Evolutionary conservation across 1,140 invertebrate genomes (phyloP), one percentile per base, ranked within the genome.

Genomic region (Belonocnema kinseyi): DNA sequence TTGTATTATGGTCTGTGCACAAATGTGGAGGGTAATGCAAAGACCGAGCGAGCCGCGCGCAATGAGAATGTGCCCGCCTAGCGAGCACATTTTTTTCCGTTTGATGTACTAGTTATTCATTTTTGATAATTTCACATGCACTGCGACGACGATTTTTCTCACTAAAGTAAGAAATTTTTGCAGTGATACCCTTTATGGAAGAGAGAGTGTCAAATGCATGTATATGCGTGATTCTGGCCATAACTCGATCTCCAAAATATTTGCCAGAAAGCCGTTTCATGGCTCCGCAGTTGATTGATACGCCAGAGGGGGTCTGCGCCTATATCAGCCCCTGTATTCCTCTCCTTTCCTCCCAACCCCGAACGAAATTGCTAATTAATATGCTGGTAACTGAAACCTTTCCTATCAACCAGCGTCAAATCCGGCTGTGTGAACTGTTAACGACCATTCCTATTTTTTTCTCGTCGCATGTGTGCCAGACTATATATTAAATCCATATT

Each of bases 371-470:
- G 61, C 26, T 66, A 66, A 66, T 66, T 66, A 66, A 46, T 66
- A 66, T 66, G 33, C 61, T 66, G 61, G 61, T 66, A 66, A 66
- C 61, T 66, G 26, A 66, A 66, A 66, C 61, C 61, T 66, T 66
- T 66, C 58, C 11, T 21, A 33, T 61, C 58, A 61, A 40, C 21
- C 58, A 33, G 61, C 26, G 26, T 66, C 61, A 40, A 66, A 66
- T 66, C 33, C 61, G 61, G 13, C 61, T 46, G 61, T 66, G 61
- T 40, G 13, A 66, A 66, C 61, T 66, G 33, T 66, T 66, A 66
- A 61, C 58, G 58, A 61, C 26, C 58, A 61, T 61, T 61, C 33
- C 26, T 16, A 14, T 16, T n/a, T 16, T 40, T 66, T 66, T 66
- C 21, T 56, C 21, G 6, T 56, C n/a, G 14, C 40, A 26, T 46